Percentiles rank a stretch among this genome's conserved stretches.
phyloP scores from a whole-genome alignment of 2,888 invertebrate genomes.

The Chironomus tentans region DNA sequence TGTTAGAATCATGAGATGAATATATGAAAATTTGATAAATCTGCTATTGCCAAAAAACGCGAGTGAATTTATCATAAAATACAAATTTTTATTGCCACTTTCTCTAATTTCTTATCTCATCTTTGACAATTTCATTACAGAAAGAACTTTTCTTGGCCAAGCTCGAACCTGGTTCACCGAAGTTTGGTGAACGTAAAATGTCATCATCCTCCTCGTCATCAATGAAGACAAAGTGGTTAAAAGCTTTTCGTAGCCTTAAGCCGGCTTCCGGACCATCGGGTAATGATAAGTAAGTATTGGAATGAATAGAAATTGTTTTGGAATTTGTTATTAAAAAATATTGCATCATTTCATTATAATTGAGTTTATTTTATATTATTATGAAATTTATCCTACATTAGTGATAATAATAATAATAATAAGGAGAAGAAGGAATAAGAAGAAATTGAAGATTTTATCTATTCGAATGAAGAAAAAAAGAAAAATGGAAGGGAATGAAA shows the following conservation, averaged over 20 bases:
- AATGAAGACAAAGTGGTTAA: conserved; percentile 96
- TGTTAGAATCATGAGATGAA: conserved; percentile 27
- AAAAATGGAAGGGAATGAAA: too few relatives aligned
- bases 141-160: conserved; percentile 76
- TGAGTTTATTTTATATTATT: background rate
- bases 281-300: conserved; percentile 56
- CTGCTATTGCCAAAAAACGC: too few relatives aligned
- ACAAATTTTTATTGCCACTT: background rate
- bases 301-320: background rate
- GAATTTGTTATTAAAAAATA: conserved; percentile 8
- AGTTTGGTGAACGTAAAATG: conserved; percentile 69
- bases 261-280: conserved; percentile 55
- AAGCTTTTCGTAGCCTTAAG: conserved; percentile 91
- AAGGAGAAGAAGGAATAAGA: too few relatives aligned
- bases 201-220: conserved; percentile 76
- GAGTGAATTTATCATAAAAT: background rate
- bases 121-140: conserved; percentile 46
- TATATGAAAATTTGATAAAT: background rate
- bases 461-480: too few relatives aligned
- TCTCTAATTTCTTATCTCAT: background rate
- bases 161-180: conserved; percentile 55
- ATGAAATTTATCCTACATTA: too few relatives aligned
- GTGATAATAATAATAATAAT: too few relatives aligned
- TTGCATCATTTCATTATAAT: background rate
- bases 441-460: too few relatives aligned